Percentiles rank a stretch among this genome's conserved stretches.
Conservation (phyloP, 2,797 vertebrate species). For the Hemitrygon akajei region DNA sequence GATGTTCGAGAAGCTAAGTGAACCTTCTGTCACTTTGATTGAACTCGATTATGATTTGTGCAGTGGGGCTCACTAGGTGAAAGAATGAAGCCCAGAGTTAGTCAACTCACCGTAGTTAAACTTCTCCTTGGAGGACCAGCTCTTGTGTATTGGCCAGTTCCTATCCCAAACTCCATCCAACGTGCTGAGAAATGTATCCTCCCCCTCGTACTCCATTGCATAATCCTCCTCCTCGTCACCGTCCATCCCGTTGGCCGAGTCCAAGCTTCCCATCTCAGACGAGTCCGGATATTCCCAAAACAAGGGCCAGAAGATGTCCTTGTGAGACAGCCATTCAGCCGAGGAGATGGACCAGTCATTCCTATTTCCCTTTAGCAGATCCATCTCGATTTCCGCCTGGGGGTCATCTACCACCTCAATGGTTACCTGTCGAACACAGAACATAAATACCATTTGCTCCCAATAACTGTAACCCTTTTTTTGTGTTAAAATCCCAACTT, state of each 20-base stretch:
- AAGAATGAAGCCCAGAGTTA: background rate
- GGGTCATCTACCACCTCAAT: constrained; percentile 74
- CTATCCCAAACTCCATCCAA: constrained; percentile 58
- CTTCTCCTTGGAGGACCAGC: constrained; percentile 66
- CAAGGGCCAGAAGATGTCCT: constrained; percentile 75
- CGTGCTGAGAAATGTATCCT: constrained; percentile 63
- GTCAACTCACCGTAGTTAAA: constrained; percentile 63
- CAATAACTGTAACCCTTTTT: background rate
- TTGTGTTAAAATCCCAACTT: background rate
- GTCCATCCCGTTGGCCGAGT: constrained; percentile 47
- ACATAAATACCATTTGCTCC: background rate
- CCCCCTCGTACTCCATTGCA: constrained; percentile 61
- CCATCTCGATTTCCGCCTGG: constrained; percentile 78
- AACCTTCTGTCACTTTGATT: too few relatives aligned
- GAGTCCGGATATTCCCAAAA: constrained; percentile 75
- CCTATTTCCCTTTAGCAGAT: constrained; percentile 66
- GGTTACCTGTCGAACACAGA: constrained; percentile 61
- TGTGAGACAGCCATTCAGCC: constrained; percentile 66
- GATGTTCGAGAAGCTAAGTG: too few relatives aligned
- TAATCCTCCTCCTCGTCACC: constrained; percentile 61
- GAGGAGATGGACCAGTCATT: constrained; percentile 66
- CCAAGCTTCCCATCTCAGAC: constrained; percentile 43
- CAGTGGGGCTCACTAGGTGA: background rate
- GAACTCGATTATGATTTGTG: too few relatives aligned
- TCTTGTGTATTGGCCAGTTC: constrained; percentile 56